Evolutionary conservation across 2,797 vertebrate species (phyloP).

Genomic region (Leontopithecus rosalia): DNA sequence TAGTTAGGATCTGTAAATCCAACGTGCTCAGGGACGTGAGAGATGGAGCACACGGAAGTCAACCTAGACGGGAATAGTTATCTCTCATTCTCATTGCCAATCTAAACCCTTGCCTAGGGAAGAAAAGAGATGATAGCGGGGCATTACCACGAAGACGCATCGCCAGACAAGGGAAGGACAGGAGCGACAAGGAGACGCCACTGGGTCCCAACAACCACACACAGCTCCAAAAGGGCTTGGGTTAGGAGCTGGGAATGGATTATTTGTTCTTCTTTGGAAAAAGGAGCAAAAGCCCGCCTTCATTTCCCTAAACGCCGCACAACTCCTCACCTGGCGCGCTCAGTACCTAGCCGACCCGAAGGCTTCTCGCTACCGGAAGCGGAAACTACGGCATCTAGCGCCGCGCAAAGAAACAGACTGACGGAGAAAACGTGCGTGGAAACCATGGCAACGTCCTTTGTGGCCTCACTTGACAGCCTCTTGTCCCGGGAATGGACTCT

Average conservation of each 20-base stretch:
- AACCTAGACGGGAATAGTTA: neutral
- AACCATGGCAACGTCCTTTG: neutral
- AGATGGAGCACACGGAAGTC: neutral
- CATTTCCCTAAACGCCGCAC: accelerated
- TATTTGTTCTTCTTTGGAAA: neutral
- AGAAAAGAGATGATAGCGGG: neutral
- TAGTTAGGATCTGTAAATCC: neutral
- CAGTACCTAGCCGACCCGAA: accelerated
- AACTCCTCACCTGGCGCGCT: accelerated
- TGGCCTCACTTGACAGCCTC: accelerated
- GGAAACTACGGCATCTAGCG: slow-evolving; percentile 43
- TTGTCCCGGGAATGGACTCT: accelerated
- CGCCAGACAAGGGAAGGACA: neutral
- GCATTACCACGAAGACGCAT: neutral
- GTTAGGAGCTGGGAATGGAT: neutral
- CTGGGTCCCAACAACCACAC: neutral
- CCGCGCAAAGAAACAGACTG: accelerated
- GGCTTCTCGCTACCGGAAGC: slow-evolving; percentile 6
- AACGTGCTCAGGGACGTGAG: neutral
- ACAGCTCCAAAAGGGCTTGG: neutral
- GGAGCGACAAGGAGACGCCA: too few species aligned
- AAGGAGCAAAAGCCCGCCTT: accelerated
- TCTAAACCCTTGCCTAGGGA: neutral
- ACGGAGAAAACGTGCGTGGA: neutral
- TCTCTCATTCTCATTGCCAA: neutral